These are phyloP conservation scores for Diuraphis noxia DNA, from an alignment of 1,140 invertebrate genomes.

Conservation along the genomic window DNA sequence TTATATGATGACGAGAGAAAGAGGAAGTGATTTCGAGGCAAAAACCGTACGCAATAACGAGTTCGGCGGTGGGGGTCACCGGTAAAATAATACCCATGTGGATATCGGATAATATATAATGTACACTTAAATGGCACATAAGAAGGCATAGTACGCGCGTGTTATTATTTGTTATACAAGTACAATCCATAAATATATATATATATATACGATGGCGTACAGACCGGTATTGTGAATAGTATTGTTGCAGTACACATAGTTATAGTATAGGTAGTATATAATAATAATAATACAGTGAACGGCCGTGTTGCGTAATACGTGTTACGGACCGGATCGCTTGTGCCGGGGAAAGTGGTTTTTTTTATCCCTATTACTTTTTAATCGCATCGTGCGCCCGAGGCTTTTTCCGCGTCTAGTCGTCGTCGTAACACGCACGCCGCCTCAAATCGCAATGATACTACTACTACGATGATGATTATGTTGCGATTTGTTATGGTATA, in stretches of 20 bases:
- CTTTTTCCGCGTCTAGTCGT: conserved; percentile 24
- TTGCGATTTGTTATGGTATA: background rate
- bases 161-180: background rate
- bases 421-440: background rate
- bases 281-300: background rate
- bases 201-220: background rate
- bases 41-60: too few relatives aligned
- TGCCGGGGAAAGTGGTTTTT: conserved; percentile 47
- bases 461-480: too few relatives aligned
- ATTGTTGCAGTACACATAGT: background rate
- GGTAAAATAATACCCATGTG: background rate
- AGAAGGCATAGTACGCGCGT: background rate
- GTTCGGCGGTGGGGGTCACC: too few relatives aligned
- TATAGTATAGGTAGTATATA: background rate
- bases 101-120: too few relatives aligned
- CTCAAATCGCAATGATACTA: background rate
- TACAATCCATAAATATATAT: background rate
- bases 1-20: background rate
- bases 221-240: background rate
- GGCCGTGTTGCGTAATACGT: conserved; percentile 29
- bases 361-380: conserved; percentile 41
- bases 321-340: conserved; percentile 19
- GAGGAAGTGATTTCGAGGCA: background rate
- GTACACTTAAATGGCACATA: too few relatives aligned
- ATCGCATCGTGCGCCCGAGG: conserved; percentile 30